Base-by-base conservation (phyloP, 2,888 invertebrate species). In the Abrostola tripartita region DNA sequence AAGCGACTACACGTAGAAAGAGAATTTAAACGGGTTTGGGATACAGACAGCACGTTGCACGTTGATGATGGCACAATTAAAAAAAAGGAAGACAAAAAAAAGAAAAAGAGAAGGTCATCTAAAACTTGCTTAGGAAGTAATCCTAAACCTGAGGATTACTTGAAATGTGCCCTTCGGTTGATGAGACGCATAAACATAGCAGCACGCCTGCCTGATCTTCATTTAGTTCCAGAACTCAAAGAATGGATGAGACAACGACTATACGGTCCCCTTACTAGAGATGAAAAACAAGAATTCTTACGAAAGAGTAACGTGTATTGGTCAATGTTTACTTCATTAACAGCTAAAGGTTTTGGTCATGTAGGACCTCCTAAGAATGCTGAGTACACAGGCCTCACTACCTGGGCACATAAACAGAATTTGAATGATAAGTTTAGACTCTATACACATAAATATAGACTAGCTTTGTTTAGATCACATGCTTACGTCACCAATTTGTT, bases 181-280 rank as follows among this genome's bases (percentile, higher is more conserved):
- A 85, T 93, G 88, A 81, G 87, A 47, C 80, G 79, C 0, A 64
- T 80, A 0, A 93, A 93, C 74, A 61, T 90, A 0, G 93, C 93
- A 52, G 92, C 94, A 1, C 85, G 88, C 9, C 77, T 94, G 41
- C 94, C 94, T 0, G 93, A 93, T 50, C 70, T 91, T 14, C 89
- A 93, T 62, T 76, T 89, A 37, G 90, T 86, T 1, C 92, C 94
- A 7, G 93, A 92, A 64, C 83, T 94, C 6, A 85, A 83, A 40
- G 93, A 91, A 78, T 94, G 94, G 94, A 94, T 94, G 93, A 88
- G 92, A 10, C 69, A 74, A 5, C 88, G 94, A 12, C 85, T 93
- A 8, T 78, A 87, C 56, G 94, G 94, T 0, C 89, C 90, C 0
- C 74, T 81, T 40, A 82, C 83, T 6, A 41, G 36, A 1, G 11